These are phyloP conservation scores for Penelope pileata DNA, from an alignment of 2,113 vertebrate species.

Conservation along the genomic window DNA sequence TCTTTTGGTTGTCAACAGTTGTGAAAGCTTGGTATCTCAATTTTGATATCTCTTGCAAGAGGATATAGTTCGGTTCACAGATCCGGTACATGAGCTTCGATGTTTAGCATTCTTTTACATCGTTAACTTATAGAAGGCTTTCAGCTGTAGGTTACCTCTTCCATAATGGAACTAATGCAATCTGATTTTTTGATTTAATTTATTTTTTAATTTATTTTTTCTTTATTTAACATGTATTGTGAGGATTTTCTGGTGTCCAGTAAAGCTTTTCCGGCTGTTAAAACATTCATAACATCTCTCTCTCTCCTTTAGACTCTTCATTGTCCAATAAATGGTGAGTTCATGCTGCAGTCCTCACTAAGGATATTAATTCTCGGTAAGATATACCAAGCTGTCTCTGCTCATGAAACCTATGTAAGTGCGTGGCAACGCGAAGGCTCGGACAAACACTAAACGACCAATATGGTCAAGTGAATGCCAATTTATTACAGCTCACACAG, in stretches of 20 bases:
- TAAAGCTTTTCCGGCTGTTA: neutral
- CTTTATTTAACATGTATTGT: neutral
- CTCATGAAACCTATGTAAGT: neutral
- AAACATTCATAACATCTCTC: neutral
- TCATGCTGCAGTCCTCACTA: neutral
- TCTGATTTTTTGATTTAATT: neutral
- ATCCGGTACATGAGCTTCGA: fast-evolving
- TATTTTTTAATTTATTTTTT: neutral
- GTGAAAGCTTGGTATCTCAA: neutral
- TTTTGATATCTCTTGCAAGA: neutral
- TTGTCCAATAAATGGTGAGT: neutral
- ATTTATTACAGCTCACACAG: too few species aligned
- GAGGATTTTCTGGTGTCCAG: fast-evolving
- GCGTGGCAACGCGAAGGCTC: too few species aligned
- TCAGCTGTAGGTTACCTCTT: neutral
- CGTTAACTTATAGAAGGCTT: neutral
- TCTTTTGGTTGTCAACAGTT: neutral
- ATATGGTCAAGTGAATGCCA: too few species aligned
- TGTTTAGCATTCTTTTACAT: neutral
- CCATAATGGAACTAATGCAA: neutral
- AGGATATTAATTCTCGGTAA: neutral
- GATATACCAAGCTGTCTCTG: neutral
- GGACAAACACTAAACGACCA: too few species aligned
- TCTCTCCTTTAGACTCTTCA: fast-evolving
- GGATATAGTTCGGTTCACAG: neutral